phyloP scores from a whole-genome alignment of 1,140 invertebrate species.

The Andrena cerasifolii region DNA sequence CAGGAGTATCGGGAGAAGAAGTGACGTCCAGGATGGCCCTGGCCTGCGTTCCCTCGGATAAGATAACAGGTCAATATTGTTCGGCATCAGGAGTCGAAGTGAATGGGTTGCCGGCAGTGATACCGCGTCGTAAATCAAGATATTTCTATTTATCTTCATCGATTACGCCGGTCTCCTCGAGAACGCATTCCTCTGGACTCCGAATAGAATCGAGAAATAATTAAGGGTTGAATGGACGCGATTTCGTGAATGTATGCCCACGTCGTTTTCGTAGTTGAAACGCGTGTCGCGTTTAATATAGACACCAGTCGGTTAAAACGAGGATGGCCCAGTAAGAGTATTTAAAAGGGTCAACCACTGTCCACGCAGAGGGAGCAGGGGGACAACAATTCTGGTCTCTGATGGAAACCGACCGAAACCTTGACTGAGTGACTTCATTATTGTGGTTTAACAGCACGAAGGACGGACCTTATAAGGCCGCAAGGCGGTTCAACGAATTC shows the following conservation, averaged over 20 bases:
- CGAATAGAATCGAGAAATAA: slow-evolving; percentile 10
- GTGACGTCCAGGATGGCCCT: neutral
- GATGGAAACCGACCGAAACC: slow-evolving; percentile 60
- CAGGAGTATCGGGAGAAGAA: neutral
- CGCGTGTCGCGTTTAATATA: too few relatives aligned
- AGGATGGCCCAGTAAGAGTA: neutral
- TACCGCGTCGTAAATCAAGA: neutral
- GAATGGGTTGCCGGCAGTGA: slow-evolving; percentile 8
- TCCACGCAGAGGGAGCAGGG: neutral
- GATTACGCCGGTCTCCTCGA: neutral
- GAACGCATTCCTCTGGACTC: neutral
- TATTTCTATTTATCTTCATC: slow-evolving; percentile 7
- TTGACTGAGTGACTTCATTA: slow-evolving; percentile 71
- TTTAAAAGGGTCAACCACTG: neutral
- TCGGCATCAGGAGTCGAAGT: neutral
- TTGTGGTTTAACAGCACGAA: slow-evolving; percentile 65
- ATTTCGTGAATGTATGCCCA: neutral
- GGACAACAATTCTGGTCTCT: slow-evolving; percentile 6
- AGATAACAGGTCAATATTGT: slow-evolving; percentile 28
- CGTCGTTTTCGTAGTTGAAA: too few relatives aligned
- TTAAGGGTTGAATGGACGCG: neutral
- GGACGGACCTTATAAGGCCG: slow-evolving; percentile 64
- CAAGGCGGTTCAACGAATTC: slow-evolving; percentile 55
- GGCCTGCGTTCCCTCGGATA: slow-evolving; percentile 21
- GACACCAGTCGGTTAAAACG: too few relatives aligned